Evolutionary conservation across 2,797 vertebrate species (phyloP), one percentile per base, ranked within the genome.

Genomic region (Sebastes trivittatus): DNA sequence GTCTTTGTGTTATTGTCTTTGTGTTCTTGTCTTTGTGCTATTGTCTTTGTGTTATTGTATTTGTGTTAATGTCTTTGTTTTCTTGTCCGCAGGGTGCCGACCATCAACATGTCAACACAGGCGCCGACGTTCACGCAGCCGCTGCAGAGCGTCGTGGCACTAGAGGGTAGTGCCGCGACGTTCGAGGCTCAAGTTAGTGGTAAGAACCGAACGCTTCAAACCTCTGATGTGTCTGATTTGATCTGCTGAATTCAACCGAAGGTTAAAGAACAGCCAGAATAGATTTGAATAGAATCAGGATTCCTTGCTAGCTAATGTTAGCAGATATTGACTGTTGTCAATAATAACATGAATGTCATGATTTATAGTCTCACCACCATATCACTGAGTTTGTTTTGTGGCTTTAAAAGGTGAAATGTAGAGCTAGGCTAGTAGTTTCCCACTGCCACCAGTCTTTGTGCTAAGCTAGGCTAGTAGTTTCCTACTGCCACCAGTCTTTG

Each of bases 91-190:
- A 99, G 98, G 97, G 97, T 98, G 97, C 96, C 97, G 92, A 92
- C 90, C 90, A 96, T 1, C 32, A 34, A 94, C 93, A 99, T 99
- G 98, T 93, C 97, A 23, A 97, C 97, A 55, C 97, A 99, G 93
- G 98, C 98, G 52, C 98, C 98, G 85, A 98, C 98, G 2, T 99
- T 99, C 91, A 97, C 95, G 4, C 98, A 99, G 95, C 98, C 98
- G 2, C 95, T 99, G 92, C 98, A 99, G 96, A 99, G 98, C 59
- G 97, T 94, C 74, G 93, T 93, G 95, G 98, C 96, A 98, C 97
- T 99, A 76, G 98, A 99, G 98, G 98, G 98, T 98, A 98, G 98
- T 98, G 95, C 98, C 16, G 98, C 98, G 95, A 97, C 97, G 96
- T 98, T 99, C 96, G 95, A 99, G 96, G 98, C 97, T 96, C 97